Evolutionary conservation across 2,797 vertebrate species (phyloP).

Genomic region (Lutjanus campechanus): DNA sequence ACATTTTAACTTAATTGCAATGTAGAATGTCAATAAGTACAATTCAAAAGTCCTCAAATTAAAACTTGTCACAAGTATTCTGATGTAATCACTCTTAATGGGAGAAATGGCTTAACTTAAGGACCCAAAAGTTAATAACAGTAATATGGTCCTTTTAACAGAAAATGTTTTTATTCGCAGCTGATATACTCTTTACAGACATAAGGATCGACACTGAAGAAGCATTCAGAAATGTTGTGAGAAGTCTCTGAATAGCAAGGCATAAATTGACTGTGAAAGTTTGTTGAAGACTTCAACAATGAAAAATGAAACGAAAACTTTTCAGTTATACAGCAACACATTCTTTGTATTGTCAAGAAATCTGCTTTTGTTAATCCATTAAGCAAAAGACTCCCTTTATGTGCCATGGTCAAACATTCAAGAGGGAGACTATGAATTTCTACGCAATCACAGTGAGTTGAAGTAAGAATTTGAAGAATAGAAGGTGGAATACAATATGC

Average conservation of each 20-base stretch:
- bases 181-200: conserved; percentile 52
- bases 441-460: conserved; percentile 54
- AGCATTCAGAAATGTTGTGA: conserved; percentile 44
- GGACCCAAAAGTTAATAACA: background rate
- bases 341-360: conserved; percentile 60
- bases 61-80: conserved; percentile 8
- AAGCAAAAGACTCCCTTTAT: conserved; percentile 53
- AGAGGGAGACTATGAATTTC: conserved; percentile 64
- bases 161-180: conserved; percentile 51
- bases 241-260: conserved; percentile 32
- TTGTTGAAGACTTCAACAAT: conserved; percentile 53
- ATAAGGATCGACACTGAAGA: conserved; percentile 28
- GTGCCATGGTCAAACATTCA: conserved; percentile 71
- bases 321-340: conserved; percentile 57
- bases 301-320: conserved; percentile 62
- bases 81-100: background rate
- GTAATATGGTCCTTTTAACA: conserved; percentile 44
- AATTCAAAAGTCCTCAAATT: conserved; percentile 7
- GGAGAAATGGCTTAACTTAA: background rate
- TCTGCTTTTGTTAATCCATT: conserved; percentile 70
- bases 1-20: conserved; percentile 9
- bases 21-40: background rate
- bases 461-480: conserved; percentile 77
- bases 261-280: conserved; percentile 51
- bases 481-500: conserved; percentile 72